Conservation (phyloP, 2,797 vertebrate species). For the Alfaro cultratus region DNA sequence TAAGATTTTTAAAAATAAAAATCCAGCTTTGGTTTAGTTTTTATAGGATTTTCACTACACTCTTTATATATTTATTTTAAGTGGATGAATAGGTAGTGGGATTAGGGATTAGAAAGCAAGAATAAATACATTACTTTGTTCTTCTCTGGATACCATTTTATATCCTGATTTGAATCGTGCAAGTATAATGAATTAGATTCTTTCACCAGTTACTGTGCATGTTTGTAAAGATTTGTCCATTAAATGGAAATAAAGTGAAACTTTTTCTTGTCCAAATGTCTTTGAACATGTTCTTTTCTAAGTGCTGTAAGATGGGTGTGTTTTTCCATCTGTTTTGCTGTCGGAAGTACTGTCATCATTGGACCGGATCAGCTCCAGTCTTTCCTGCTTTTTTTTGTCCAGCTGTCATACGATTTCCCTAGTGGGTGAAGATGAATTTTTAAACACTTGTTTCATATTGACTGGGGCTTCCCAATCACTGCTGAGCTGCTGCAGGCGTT, state of each 20-base stretch:
- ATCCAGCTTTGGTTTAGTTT: neutral
- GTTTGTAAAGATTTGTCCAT: slow-evolving; percentile 5
- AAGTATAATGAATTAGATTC: slow-evolving; percentile 4
- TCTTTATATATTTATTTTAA: slow-evolving; percentile 30
- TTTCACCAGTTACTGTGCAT: neutral
- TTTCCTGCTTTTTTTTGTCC: slow-evolving; percentile 51
- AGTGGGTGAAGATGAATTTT: slow-evolving; percentile 43
- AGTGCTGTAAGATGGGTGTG: slow-evolving; percentile 21
- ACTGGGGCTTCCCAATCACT: slow-evolving; percentile 46
- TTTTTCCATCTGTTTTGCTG: slow-evolving; percentile 45
- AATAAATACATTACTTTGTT: neutral
- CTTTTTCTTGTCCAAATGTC: neutral
- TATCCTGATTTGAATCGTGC: neutral
- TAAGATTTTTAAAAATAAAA: neutral
- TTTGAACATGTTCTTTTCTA: slow-evolving; percentile 3
- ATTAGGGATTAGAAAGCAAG: neutral
- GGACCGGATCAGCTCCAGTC: slow-evolving; percentile 29
- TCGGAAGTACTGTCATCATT: slow-evolving; percentile 12
- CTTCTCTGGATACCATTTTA: neutral
- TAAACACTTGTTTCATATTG: slow-evolving; percentile 36
- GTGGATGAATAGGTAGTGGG: neutral
- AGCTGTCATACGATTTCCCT: slow-evolving; percentile 56
- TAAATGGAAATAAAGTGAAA: slow-evolving; percentile 24
- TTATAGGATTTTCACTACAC: neutral
- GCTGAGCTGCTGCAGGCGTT: slow-evolving; percentile 35